Percentiles rank a stretch among this genome's conserved stretches.
Evolutionary conservation across 2,113 vertebrate species (phyloP).

Genomic region (Calypte anna): DNA sequence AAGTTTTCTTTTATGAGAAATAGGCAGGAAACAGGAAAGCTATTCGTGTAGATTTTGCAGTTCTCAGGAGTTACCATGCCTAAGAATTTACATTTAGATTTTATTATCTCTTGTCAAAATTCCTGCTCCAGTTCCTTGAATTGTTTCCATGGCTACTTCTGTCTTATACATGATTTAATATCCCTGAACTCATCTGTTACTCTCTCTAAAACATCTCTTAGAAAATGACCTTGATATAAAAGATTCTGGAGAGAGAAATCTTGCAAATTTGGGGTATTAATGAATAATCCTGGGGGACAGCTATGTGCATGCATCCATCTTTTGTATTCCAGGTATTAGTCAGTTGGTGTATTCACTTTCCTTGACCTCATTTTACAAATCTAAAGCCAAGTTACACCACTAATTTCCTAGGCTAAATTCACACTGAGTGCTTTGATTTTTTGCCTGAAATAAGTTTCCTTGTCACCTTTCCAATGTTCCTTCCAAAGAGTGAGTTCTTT

Average conservation of each 20-base stretch:
- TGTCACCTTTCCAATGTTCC: neutral
- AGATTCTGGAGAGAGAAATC: neutral
- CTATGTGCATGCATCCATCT: neutral
- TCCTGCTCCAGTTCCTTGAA: neutral
- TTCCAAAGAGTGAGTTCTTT: neutral
- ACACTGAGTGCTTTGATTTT: neutral
- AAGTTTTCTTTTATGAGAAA: neutral
- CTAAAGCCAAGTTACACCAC: neutral
- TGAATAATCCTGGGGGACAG: neutral
- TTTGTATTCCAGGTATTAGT: neutral
- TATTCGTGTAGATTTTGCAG: neutral
- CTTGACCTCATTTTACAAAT: neutral
- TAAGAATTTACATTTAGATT: neutral
- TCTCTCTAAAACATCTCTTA: neutral
- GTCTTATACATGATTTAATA: neutral
- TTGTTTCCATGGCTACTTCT: conserved; percentile 15
- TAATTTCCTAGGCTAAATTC: neutral
- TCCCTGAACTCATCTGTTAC: neutral
- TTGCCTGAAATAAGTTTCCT: neutral
- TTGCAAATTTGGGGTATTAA: neutral
- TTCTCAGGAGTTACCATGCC: neutral
- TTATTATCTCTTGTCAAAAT: neutral
- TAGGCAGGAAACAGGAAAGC: neutral
- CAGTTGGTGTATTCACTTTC: neutral
- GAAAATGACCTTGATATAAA: neutral